Evolutionary conservation across 1,140 invertebrate genomes (phyloP), one percentile per base, ranked within the genome.

Genomic region (Drosophila mauritiana): DNA sequence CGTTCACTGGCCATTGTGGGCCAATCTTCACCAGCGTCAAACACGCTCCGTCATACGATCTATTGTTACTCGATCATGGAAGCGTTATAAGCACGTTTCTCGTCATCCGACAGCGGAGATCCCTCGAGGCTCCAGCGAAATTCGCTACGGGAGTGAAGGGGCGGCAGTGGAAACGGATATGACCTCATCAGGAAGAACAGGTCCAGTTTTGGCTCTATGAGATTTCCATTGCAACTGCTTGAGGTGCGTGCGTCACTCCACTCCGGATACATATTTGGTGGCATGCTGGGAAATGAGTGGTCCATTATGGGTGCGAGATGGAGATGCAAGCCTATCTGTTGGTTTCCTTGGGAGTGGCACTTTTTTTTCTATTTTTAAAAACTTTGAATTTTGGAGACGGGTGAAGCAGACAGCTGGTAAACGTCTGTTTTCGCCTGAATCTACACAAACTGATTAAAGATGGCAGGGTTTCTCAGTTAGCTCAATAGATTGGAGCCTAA

Each of bases 31-130:
- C 8, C 31, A 31, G 31, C 31, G 0, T 31, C 31, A 12, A 1
- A 1, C 12, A 12, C 1, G 4, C 20, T 20, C 10, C 4, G 2
- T 7, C 6, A 40, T 7, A 8, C 3, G 10, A 0, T 11, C 11
- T 4, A 10, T 12, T 11, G 12, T 3, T 17, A 22, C 11, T 12
- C 20, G 1, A 8, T 42, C 8, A 43, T 31, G 31, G 31, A 0
- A 31, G 8, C 3, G 31, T 2, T 10, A 31, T 31, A 31, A 31
- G 8, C 79, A 13, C 45, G 54, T 34, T 81, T 81, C 54, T 82
- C 53, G 17, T 81, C 79, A n/a, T 81, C 79, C 15, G 79, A 78
- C 22, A 81, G 2, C 11, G 79, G 54, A 12, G 62, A 40, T n/a
- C 17, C 27, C 17, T 51, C 20, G 7, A 39, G 31, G 8, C 7